These are phyloP conservation scores for Acleris laterana DNA, from an alignment of 2,888 invertebrate species.

Conservation along the genomic window DNA sequence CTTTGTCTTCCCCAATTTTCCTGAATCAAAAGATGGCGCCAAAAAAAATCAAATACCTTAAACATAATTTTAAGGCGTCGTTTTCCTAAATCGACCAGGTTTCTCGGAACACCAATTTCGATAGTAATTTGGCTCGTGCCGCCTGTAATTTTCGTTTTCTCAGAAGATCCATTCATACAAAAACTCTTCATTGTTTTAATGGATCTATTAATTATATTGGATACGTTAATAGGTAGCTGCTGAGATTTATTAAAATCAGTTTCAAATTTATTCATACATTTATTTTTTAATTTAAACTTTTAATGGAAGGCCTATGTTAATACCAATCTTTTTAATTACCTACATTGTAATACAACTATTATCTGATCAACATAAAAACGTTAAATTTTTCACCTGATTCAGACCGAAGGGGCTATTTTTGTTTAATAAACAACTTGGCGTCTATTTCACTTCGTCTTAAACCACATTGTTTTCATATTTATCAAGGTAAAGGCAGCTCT, in stretches of 20 bases:
- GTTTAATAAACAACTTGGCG: no score
- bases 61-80: constrained; percentile 19
- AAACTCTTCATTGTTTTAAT: constrained; percentile 27
- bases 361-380: no score
- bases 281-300: background rate
- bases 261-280: background rate
- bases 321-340: no score
- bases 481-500: no score
- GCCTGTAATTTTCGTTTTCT: constrained; percentile 51
- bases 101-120: constrained; percentile 57
- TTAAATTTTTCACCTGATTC: no score
- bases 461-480: no score
- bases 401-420: no score
- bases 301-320: background rate
- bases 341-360: no score
- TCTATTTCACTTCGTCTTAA: no score
- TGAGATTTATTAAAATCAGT: background rate
- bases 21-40: background rate
- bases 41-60: background rate
- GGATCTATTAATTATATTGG: constrained; percentile 22
- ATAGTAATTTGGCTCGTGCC: constrained; percentile 73
- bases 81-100: constrained; percentile 42
- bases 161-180: constrained; percentile 31
- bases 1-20: background rate
- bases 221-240: background rate